Percentiles rank a stretch among this genome's conserved stretches.
These are phyloP conservation scores for Cynopterus sphinx DNA, from an alignment of 2,797 vertebrate genomes.

Conservation along the genomic window DNA sequence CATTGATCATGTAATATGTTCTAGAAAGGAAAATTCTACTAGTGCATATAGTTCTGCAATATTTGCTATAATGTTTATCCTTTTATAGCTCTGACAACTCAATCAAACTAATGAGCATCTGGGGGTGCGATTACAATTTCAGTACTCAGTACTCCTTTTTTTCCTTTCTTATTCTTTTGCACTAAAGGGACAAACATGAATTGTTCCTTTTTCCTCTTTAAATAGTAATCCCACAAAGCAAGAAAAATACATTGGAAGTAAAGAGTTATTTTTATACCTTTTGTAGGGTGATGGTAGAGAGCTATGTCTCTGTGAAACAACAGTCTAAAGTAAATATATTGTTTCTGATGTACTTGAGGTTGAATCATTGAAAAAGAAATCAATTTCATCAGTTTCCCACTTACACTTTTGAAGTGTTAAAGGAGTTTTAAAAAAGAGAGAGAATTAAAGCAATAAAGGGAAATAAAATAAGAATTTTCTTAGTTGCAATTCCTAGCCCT, in stretches of 20 bases:
- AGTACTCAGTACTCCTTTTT: slow-evolving; percentile 67
- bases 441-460: slow-evolving; percentile 79
- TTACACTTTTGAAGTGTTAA: slow-evolving; percentile 75
- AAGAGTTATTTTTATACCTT: slow-evolving; percentile 55
- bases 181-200: slow-evolving; percentile 75
- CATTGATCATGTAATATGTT: slow-evolving; percentile 76
- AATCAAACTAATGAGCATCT: slow-evolving; percentile 78
- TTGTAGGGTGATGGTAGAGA: not conserved
- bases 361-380: slow-evolving; percentile 52
- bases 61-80: slow-evolving; percentile 80
- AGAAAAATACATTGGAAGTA: slow-evolving; percentile 59
- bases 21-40: slow-evolving; percentile 69
- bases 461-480: slow-evolving; percentile 89
- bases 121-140: slow-evolving; percentile 76
- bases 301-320: not conserved
- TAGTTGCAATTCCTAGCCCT: slow-evolving; percentile 86
- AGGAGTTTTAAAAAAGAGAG: slow-evolving; percentile 45
- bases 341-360: slow-evolving; percentile 56
- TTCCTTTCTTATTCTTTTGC: slow-evolving; percentile 55
- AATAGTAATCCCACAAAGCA: slow-evolving; percentile 74
- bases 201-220: slow-evolving; percentile 77
- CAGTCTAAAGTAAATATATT: slow-evolving; percentile 43
- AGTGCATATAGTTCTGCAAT: slow-evolving; percentile 80
- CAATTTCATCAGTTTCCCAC: slow-evolving; percentile 71
- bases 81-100: slow-evolving; percentile 75